These are phyloP conservation scores for Xerus inauris DNA, from an alignment of 2,113 vertebrate species.

Conservation along the genomic window DNA sequence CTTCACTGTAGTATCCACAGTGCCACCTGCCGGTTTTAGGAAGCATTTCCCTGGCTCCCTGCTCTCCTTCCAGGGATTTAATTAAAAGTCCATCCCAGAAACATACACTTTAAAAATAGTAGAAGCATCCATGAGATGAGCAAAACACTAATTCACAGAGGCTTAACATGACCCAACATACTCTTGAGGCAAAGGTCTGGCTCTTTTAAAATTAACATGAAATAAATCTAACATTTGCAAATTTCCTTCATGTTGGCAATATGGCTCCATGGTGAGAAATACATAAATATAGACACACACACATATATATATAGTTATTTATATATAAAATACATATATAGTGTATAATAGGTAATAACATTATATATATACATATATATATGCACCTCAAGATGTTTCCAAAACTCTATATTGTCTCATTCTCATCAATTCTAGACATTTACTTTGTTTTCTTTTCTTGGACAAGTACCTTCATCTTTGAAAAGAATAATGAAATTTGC, in stretches of 20 bases:
- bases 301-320: no score
- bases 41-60: constrained; percentile 66
- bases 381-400: not conserved
- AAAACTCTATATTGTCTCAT: not conserved
- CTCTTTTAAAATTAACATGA: constrained; percentile 39
- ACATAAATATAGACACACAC: not conserved
- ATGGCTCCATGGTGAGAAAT: not conserved
- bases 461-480: not conserved
- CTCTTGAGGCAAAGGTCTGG: not conserved
- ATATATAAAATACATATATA: no score
- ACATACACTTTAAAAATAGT: not conserved
- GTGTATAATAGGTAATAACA: no score
- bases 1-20: constrained; percentile 84
- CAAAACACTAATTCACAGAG: not conserved
- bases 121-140: not conserved
- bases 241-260: not conserved
- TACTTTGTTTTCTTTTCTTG: not conserved
- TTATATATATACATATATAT: no score
- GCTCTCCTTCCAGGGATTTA: constrained; percentile 14
- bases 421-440: not conserved
- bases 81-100: constrained; percentile 37
- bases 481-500: not conserved
- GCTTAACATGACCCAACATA: not conserved
- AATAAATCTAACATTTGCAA: constrained; percentile 1
- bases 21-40: constrained; percentile 85